A percentile compares a stretch with the other conserved stretches of the same genome.
Evolutionary conservation across 2,113 vertebrate species (phyloP).

Genomic region (Toxotes chatareus): DNA sequence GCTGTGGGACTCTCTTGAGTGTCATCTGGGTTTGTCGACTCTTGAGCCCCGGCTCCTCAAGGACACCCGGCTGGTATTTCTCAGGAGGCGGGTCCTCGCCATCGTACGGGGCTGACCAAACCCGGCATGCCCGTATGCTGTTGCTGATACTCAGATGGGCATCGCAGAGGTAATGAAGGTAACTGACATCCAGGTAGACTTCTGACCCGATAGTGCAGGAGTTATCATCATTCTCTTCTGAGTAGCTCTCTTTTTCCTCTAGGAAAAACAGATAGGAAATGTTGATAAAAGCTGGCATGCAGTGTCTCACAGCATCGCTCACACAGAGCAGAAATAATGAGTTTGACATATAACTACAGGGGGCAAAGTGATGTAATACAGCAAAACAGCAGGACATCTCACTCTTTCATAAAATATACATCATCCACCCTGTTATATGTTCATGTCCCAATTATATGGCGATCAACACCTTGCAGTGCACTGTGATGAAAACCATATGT

Average conservation of each 20-base stretch:
- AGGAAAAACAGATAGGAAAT: conserved; percentile 51
- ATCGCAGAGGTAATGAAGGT: conserved; percentile 95
- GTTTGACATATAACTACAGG: conserved; percentile 58
- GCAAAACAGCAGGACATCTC: conserved; percentile 52
- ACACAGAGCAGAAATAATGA: conserved; percentile 64
- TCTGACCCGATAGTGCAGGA: conserved; percentile 91
- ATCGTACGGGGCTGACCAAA: conserved; percentile 95
- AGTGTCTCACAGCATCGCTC: neutral
- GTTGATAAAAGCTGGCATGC: conserved; percentile 32
- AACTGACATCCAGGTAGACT: conserved; percentile 92
- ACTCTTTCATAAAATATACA: conserved; percentile 43
- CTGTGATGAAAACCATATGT: conserved; percentile 2
- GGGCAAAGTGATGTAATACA: conserved; percentile 58
- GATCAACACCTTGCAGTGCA: conserved; percentile 32
- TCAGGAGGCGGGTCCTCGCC: conserved; percentile 91
- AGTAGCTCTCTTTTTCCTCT: conserved; percentile 65
- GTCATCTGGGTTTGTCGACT: conserved; percentile 51
- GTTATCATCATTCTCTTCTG: conserved; percentile 56
- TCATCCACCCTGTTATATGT: conserved; percentile 24
- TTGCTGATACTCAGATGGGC: conserved; percentile 88
- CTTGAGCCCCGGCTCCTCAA: conserved; percentile 79
- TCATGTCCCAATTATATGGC: conserved; percentile 45
- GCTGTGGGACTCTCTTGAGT: conserved; percentile 51
- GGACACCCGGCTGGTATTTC: conserved; percentile 82
- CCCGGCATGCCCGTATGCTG: conserved; percentile 89